Percentiles rank a stretch among this genome's conserved stretches.
Conservation (phyloP, 2,113 vertebrate species). For the Panthera tigris region DNA sequence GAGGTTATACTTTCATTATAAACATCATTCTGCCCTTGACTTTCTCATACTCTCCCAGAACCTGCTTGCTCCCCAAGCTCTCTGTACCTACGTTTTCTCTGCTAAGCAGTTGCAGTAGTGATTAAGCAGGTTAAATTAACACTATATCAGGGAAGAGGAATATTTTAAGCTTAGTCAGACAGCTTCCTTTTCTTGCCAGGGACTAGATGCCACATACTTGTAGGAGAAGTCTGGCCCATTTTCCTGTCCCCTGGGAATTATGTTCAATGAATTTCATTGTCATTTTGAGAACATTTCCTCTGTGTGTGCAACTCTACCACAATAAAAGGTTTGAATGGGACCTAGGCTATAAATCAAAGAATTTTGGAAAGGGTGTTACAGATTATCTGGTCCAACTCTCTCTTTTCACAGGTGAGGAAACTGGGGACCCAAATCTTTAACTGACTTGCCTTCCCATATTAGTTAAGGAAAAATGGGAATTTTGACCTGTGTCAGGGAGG, state of each 20-base stretch:
- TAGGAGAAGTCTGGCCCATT: constrained; percentile 55
- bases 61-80: neutral
- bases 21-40: neutral
- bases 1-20: neutral
- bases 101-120: neutral
- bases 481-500: neutral
- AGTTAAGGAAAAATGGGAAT: neutral
- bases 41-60: neutral
- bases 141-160: neutral
- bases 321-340: constrained; percentile 33
- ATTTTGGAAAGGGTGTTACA: neutral
- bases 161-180: constrained; percentile 60
- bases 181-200: constrained; percentile 59
- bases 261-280: constrained; percentile 50
- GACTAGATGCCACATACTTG: constrained; percentile 41
- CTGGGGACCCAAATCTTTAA: neutral
- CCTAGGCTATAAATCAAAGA: constrained; percentile 20
- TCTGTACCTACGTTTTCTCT: neutral
- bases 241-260: constrained; percentile 42
- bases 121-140: constrained; percentile 66
- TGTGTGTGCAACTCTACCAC: neutral
- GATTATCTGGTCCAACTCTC: neutral
- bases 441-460: neutral
- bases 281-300: constrained; percentile 58
- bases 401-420: constrained; percentile 11